Evolutionary conservation across 2,797 vertebrate species (phyloP), one percentile per base, ranked within the genome.

Genomic region (Ficedula albicollis): DNA sequence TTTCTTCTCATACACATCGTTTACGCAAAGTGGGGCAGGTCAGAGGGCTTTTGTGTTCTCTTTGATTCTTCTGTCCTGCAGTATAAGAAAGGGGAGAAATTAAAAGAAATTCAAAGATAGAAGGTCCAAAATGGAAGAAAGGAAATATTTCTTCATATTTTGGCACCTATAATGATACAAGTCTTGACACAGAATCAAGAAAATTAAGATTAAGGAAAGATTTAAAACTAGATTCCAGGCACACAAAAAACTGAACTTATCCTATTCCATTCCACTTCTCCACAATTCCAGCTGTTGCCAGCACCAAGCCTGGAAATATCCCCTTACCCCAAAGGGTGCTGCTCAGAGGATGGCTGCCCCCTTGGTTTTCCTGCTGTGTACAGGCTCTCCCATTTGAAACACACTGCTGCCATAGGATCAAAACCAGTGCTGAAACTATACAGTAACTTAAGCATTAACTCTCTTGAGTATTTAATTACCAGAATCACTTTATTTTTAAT

Each of bases 101-200:
- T 27, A 17, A 82, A 82, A 56, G 5, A 89, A 67, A 84, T 38
- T 66, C 21, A 70, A 95, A 84, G 30, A 49, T 1, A 60, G 19
- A 2, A 67, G n/a, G 10, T 70, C 59, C 17, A 39, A 84, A 88
- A 67, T 15, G 5, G 19, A 87, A 78, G 10, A 6, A 66, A 78
- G 43, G 91, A 66, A 90, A 67, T 21, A 73, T 9, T 58, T 73
- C 30, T 63, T 68, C 32, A 20, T 2, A 39, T 76, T 82, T 92
- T 76, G 10, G n/a, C 15, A 44, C 29, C 21, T 54, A 11, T 9
- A 55, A 10, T 29, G n/a, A 39, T 59, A 41, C 0, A 0, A 34
- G 6, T 23, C 36, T 86, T 74, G n/a, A 75, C 19, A 49, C 1
- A 59, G 9, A 4, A 75, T 56, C 44, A 74, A 48, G 34, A 75